Percentiles rank a stretch among this genome's conserved stretches.
phyloP scores from a whole-genome alignment of 2,888 invertebrate species.

The Platynereis dumerilii region DNA sequence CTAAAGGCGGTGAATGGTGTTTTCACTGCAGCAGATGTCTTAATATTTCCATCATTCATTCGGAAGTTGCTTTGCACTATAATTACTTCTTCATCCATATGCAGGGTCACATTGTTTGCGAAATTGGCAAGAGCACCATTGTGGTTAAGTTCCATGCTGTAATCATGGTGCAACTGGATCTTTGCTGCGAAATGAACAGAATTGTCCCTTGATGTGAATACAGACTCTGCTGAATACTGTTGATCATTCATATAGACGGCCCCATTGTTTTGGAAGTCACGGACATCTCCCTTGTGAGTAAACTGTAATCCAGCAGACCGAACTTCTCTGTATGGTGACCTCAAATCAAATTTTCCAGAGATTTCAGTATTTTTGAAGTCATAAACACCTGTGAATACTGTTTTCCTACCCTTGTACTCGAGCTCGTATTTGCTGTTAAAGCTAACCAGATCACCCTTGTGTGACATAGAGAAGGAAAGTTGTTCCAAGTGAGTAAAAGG shows the following conservation, averaged over 20 bases:
- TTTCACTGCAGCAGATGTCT: slow-evolving; percentile 19
- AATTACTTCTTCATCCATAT: not conserved
- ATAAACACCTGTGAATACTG: too few species aligned
- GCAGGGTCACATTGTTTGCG: not conserved
- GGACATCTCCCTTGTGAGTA: too few species aligned
- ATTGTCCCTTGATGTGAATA: not conserved
- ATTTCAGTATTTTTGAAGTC: too few species aligned
- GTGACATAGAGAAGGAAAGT: not conserved
- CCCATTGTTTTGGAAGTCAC: not conserved
- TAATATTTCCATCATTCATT: slow-evolving; percentile 11
- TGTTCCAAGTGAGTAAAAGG: too few species aligned
- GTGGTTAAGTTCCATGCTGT: slow-evolving; percentile 7
- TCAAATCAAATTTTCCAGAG: too few species aligned
- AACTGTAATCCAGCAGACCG: too few species aligned
- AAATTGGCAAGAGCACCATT: slow-evolving; percentile 1
- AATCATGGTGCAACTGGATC: not conserved
- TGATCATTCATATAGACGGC: not conserved
- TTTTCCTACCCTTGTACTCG: too few species aligned
- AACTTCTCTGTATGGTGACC: too few species aligned
- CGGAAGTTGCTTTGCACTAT: slow-evolving; percentile 8
- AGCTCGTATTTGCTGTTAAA: not conserved
- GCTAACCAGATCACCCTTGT: not conserved
- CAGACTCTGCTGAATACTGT: not conserved
- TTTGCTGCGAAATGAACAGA: not conserved
- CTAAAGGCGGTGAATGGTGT: slow-evolving; percentile 19